Base-by-base conservation (phyloP, 2,113 vertebrate species). In the Enhydra lutris region DNA sequence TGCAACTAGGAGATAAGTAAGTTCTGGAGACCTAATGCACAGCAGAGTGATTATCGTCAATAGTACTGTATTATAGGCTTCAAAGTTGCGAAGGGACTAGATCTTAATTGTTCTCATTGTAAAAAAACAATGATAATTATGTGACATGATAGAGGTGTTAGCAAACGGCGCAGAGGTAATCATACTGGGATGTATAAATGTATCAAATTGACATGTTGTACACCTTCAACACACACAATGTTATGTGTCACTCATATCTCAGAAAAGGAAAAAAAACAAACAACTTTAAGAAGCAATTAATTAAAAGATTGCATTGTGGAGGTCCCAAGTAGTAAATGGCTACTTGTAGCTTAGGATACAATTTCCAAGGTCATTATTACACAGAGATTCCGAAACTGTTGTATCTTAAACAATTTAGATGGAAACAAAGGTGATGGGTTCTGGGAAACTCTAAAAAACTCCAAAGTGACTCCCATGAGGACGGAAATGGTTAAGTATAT, bases 281-380 rank as follows among this genome's bases (percentile, higher is more conserved):
- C 18, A 91, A 91, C 2, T 91, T 91, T 45, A 94, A 94, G 86
- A 88, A 39, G 29, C 26, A 55, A 69, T 85, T n/a, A 93, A 82
- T 26, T 36, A 76, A 88, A 39, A 36, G 63, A 57, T 87, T 69
- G 20, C 34, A 13, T 17, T 71, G 11, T 73, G 76, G 76, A 11
- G n/a, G 73, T 57, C 20, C 7, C 82, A 78, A 71, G 45, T n/a
- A 74, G 57, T 71, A 45, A 89, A 63, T 63, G 67, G 45, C 69
- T 76, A 63, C 76, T 94, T 97, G 79, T n/a, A 20, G 29, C 50
- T 74, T 89, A 81, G 34, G 21, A 42, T 89, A 92, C 39, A 42
- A 59, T 81, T 85, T 93, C 55, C 79, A 94, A 92, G 55, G 73
- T 86, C 83, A 81, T 90, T 61, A 93, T 80, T 23, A 91, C 4